Conservation (phyloP, 2,888 invertebrate species). For the Malacosoma neustria region DNA sequence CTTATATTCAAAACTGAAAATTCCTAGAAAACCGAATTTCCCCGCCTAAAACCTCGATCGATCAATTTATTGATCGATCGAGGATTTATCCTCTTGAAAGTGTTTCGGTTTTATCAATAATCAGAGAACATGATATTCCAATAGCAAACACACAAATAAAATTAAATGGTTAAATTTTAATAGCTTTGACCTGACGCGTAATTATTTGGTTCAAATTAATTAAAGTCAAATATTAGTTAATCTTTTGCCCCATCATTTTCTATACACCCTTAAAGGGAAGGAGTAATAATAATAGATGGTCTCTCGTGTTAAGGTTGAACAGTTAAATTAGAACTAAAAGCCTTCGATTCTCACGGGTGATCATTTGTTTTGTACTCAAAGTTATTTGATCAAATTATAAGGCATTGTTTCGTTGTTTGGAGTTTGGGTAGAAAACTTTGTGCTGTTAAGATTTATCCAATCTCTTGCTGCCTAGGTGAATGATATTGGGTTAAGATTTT, state of each 20-base stretch:
- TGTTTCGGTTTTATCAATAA: background rate
- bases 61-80: too few relatives aligned
- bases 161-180: background rate
- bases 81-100: too few relatives aligned
- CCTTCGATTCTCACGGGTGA: background rate
- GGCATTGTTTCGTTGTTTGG: background rate
- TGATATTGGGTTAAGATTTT: too few relatives aligned
- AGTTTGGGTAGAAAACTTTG: background rate
- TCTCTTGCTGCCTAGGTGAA: too few relatives aligned
- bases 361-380: background rate
- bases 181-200: background rate
- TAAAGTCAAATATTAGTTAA: background rate
- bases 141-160: background rate
- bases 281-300: background rate
- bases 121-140: background rate
- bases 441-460: background rate
- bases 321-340: background rate
- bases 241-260: background rate
- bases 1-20: too few relatives aligned
- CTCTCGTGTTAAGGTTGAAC: background rate
- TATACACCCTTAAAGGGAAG: background rate
- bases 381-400: background rate
- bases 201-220: background rate
- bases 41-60: too few relatives aligned
- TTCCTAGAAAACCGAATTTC: too few relatives aligned